These are phyloP conservation scores for Dryoscopus gambensis DNA, from an alignment of 2,113 vertebrate genomes.

Conservation along the genomic window DNA sequence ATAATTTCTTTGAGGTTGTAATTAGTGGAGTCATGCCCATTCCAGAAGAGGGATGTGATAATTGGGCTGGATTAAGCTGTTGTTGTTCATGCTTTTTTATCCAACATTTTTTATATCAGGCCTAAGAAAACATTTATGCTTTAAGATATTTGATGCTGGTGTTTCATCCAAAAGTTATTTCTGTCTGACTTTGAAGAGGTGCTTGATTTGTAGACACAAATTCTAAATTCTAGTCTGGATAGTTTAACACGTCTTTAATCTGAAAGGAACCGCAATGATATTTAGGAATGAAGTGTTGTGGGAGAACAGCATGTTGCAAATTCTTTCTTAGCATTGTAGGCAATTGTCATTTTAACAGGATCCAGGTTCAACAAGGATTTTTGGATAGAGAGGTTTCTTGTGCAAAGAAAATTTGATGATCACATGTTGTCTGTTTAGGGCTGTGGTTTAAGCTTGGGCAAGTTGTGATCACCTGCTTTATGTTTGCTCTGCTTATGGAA, in stretches of 20 bases:
- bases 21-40: slow-evolving; percentile 28
- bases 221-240: background rate
- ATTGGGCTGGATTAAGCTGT: background rate
- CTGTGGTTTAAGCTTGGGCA: background rate
- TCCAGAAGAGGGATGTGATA: background rate
- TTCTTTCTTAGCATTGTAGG: background rate
- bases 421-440: background rate
- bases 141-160: background rate
- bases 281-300: background rate
- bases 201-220: background rate
- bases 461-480: fast-evolving
- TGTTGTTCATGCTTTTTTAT: background rate
- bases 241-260: background rate
- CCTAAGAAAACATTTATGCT: background rate
- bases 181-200: background rate
- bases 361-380: background rate
- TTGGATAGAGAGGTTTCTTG: background rate
- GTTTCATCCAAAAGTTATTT: background rate
- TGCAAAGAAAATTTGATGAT: background rate
- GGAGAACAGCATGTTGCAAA: background rate
- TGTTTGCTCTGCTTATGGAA: background rate
- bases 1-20: slow-evolving; percentile 20
- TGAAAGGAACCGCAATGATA: background rate
- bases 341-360: background rate
- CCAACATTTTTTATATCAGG: background rate